Percentiles rank a stretch among this genome's conserved stretches.
These are phyloP conservation scores for Sebastolobus altivelis DNA, from an alignment of 2,797 vertebrate species.

Conservation along the genomic window DNA sequence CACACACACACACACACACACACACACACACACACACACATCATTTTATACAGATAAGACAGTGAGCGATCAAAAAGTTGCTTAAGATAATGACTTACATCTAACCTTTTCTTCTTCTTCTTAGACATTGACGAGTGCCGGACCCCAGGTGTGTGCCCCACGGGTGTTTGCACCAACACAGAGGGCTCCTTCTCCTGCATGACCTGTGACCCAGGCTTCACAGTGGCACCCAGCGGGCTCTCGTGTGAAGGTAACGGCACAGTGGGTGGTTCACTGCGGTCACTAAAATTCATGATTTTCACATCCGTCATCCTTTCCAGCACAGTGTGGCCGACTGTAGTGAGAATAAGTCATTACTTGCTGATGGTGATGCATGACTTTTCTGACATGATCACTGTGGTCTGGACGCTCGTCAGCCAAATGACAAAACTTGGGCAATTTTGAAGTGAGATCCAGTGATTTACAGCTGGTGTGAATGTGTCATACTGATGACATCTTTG, in stretches of 20 bases:
- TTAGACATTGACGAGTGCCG: slow-evolving; percentile 83
- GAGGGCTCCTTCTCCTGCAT: slow-evolving; percentile 83
- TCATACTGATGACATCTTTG: slow-evolving; percentile 56
- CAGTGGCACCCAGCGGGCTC: slow-evolving; percentile 56
- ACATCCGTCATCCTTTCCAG: slow-evolving; percentile 39
- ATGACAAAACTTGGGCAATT: slow-evolving; percentile 49
- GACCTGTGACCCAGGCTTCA: slow-evolving; percentile 79
- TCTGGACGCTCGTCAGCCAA: slow-evolving; percentile 54
- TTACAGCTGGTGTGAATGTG: slow-evolving; percentile 58
- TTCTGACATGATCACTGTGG: slow-evolving; percentile 56
- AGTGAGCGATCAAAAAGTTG: slow-evolving; percentile 36
- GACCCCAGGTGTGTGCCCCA: slow-evolving; percentile 73
- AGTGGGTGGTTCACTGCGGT: not conserved
- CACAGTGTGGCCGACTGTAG: not conserved
- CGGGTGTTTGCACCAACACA: slow-evolving; percentile 81
- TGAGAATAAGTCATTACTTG: slow-evolving; percentile 38
- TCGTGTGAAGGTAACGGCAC: slow-evolving; percentile 81
- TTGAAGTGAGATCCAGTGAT: slow-evolving; percentile 33
- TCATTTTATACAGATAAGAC: slow-evolving; percentile 55
- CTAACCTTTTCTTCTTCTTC: slow-evolving; percentile 39
- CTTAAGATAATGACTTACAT: slow-evolving; percentile 32
- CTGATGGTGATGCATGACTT: slow-evolving; percentile 48
- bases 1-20: slow-evolving; percentile 6
- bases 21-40: slow-evolving; percentile 9
- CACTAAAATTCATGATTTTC: slow-evolving; percentile 22